Evolutionary conservation across 2,888 invertebrate species (phyloP).

Genomic region (Stenichneumon culpator): DNA sequence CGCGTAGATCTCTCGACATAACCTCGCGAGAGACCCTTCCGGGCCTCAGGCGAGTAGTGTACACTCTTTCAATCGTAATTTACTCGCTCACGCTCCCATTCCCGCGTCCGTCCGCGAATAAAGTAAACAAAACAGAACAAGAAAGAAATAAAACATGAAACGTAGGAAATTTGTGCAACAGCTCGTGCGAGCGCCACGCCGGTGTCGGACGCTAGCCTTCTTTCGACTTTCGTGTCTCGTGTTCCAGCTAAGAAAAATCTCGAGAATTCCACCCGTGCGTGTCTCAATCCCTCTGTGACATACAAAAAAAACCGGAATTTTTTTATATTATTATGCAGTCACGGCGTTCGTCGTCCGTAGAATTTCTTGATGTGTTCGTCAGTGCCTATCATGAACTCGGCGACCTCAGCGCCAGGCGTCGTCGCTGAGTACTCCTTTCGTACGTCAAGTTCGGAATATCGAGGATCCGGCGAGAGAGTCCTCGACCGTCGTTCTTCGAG

Average conservation of each 20-base stretch:
- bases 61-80: neutral
- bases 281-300: neutral
- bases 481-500: neutral
- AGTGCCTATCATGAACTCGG: slow-evolving; percentile 14
- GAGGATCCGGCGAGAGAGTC: neutral
- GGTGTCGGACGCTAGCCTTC: slow-evolving; percentile 7
- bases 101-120: slow-evolving; percentile 13
- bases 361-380: slow-evolving; percentile 2
- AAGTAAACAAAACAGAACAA: slow-evolving; percentile 23
- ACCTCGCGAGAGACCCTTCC: neutral
- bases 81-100: slow-evolving; percentile 17
- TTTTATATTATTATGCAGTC: neutral
- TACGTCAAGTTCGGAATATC: slow-evolving; percentile 11
- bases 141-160: slow-evolving; percentile 15
- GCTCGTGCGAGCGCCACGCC: slow-evolving; percentile 1
- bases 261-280: neutral
- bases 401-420: slow-evolving; percentile 9
- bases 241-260: neutral
- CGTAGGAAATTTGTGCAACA: slow-evolving; percentile 40
- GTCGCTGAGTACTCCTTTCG: slow-evolving; percentile 31
- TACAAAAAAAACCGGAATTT: slow-evolving; percentile 4
- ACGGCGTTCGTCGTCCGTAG: neutral
- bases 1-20: slow-evolving; percentile 14
- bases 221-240: neutral
- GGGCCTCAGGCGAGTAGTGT: neutral